Base-by-base conservation (phyloP, 2,113 vertebrate species). In the Ariopsis seemanni region DNA sequence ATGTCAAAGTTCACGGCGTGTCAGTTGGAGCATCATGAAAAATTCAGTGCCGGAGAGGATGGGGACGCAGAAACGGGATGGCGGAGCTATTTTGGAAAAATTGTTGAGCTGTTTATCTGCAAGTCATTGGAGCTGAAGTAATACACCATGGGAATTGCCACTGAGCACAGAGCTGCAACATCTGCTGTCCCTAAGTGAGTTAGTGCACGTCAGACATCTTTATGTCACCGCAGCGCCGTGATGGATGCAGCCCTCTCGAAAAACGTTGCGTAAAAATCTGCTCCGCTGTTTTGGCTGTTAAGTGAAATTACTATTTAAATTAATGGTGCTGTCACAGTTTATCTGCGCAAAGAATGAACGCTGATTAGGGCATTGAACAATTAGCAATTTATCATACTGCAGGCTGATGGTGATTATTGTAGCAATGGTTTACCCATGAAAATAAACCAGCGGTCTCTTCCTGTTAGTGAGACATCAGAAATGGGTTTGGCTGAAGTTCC, bases 181-280 rank as follows among this genome's bases (percentile, higher is more conserved):
- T 97, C 98, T 99, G 98, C 97, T 96, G 97, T 96, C 96, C 96
- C 97, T 99, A 99, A 99, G 98, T 99, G 97, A 99, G 98, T 99
- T 99, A 99, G 97, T 96, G 96, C 97, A 96, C 96, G 97, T 99
- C 98, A 98, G 96, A 98, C 97, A 96, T 97, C 97, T 97, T 96
- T 97, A 97, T 98, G 97, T 98, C 97, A 99, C 96, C 95, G 96
- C 95, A 94, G 93, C 93, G 95, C 94, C 89, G 95, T 99, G 97
- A 99, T 99, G 97, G 97, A 99, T 99, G 97, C 96, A 93, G 95
- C 95, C 95, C 95, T 84, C 87, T 84, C 96, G 96, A 96, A 96
- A 98, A 97, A 97, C 95, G 96, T 95, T 94, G 95, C 95, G 97
- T 96, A 97, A 97, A 97, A 97, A 96, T 97, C 96, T 96, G 97